Conservation (phyloP, 1,140 invertebrate species). For the Bombus turneri region DNA sequence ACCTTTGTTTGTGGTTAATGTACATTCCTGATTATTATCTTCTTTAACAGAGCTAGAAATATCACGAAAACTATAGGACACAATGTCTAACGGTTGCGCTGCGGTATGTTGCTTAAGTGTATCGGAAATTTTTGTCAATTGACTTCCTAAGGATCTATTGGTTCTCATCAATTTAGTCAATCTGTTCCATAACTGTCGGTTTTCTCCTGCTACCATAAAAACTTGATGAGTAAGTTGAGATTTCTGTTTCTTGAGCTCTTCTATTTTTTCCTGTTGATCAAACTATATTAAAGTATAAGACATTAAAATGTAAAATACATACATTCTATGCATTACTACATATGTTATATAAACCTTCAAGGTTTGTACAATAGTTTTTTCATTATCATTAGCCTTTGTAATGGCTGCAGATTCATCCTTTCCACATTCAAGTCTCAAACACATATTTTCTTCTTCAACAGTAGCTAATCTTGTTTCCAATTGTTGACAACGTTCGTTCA, state of each 20-base stretch:
- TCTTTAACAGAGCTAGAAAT: slow-evolving; percentile 13
- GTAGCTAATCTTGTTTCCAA: slow-evolving; percentile 86
- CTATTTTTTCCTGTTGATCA: slow-evolving; percentile 84
- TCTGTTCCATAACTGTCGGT: slow-evolving; percentile 89
- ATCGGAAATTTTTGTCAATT: slow-evolving; percentile 83
- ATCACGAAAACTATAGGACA: slow-evolving; percentile 71
- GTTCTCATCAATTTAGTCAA: slow-evolving; percentile 86
- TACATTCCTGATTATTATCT: slow-evolving; percentile 65
- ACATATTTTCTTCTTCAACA: slow-evolving; percentile 89
- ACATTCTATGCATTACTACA: slow-evolving; percentile 73
- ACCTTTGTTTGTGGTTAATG: slow-evolving; percentile 72
- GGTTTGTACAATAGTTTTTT: slow-evolving; percentile 51
- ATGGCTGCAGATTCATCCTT: slow-evolving; percentile 68
- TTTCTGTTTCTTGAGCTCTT: slow-evolving; percentile 88
- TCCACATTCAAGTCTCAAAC: slow-evolving; percentile 83
- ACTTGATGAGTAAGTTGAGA: slow-evolving; percentile 89
- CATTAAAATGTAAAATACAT: slow-evolving; percentile 18
- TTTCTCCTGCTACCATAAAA: slow-evolving; percentile 90
- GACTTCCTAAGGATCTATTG: slow-evolving; percentile 82
- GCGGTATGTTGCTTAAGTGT: slow-evolving; percentile 79
- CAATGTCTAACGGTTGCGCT: slow-evolving; percentile 65
- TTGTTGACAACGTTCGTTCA: slow-evolving; percentile 89
- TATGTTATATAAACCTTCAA: slow-evolving; percentile 74
- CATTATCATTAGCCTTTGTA: slow-evolving; percentile 46
- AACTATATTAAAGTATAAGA: slow-evolving; percentile 35